These are phyloP conservation scores for Phalera bucephala DNA, from an alignment of 2,888 invertebrate species.

Conservation along the genomic window DNA sequence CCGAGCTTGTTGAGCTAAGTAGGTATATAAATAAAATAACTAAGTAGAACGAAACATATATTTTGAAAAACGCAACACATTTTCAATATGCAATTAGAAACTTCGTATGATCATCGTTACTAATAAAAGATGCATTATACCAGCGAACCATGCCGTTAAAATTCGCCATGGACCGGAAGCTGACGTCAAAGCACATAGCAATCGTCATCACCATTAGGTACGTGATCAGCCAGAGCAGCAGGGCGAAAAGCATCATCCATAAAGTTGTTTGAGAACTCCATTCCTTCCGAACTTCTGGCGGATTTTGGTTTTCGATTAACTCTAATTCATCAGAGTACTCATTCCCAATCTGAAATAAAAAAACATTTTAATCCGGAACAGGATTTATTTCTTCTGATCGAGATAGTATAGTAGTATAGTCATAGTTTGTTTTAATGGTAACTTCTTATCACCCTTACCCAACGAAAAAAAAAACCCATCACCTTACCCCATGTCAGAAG, in stretches of 20 bases:
- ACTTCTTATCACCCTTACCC: too few species aligned
- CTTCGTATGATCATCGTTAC: constrained; percentile 13
- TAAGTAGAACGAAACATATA: too few species aligned
- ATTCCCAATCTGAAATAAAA: constrained; percentile 21
- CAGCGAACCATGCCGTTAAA: constrained; percentile 17
- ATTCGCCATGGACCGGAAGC: constrained; percentile 20
- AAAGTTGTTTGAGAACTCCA: constrained; percentile 37
- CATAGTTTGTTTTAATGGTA: too few species aligned
- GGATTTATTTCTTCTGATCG: too few species aligned
- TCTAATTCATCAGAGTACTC: constrained; percentile 21
- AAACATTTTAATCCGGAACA: too few species aligned
- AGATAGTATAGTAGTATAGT: too few species aligned
- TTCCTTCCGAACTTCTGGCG: constrained; percentile 11
- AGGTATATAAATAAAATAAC: too few species aligned
- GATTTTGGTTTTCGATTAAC: constrained; percentile 18
- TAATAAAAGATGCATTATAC: constrained; percentile 21
- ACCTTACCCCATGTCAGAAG: too few species aligned
- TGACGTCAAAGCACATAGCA: constrained; percentile 34
- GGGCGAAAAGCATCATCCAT: constrained; percentile 43
- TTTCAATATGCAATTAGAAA: constrained; percentile 7
- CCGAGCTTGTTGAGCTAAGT: too few species aligned
- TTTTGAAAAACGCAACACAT: not conserved
- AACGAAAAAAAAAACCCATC: too few species aligned
- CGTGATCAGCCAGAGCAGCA: constrained; percentile 46
- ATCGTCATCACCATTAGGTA: constrained; percentile 41